Evolutionary conservation across 2,888 invertebrate genomes (phyloP), one percentile per base, ranked within the genome.

Genomic region (Neoascia interrupta): DNA sequence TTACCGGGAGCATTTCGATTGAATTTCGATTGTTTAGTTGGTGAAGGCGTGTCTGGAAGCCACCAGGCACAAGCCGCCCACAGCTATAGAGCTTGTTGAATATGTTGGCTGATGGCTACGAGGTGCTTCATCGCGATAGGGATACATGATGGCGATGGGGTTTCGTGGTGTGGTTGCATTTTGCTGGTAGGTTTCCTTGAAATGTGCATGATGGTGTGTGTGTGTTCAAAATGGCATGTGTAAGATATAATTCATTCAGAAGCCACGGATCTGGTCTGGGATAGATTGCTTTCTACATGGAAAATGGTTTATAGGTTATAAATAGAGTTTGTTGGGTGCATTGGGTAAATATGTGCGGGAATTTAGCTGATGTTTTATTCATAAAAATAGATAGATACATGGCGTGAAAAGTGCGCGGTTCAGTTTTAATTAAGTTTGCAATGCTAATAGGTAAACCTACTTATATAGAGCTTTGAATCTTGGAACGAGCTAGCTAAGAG

Each of bases 1-100:
- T 73, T 58, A 21, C 13, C 36, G 49, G 34, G n/a, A 64, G 36
- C 51, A 49, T 43, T n/a, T n/a, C 64, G 49, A 64, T 64, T 58
- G 26, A 76, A 53, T 63, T 75, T 64, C 51, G 58, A 64, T 70
- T 70, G 51, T 61, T 49, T n/a, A n/a, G 36, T 54, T 53, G 41
- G n/a, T 31, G 8, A 6, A 31, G n/a, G 28, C 34, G 3, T n/a
- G n/a, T 28, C 16, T 41, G 11, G 18, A 18, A 1, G n/a, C n/a
- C n/a, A 13, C 11, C 26, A 26, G n/a, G 26, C 26, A 26, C 19
- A 19, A 15, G 15, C 5, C 10, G 28, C 15, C 36, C 43, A 19
- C 60, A 60, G 45, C 58, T 58, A 45, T 45, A 18, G 21, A n/a
- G n/a, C n/a, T n/a, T n/a, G n/a, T n/a, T n/a, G 53, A 58, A 31